A percentile compares a stretch with the other conserved stretches of the same genome.
Evolutionary conservation across 2,113 vertebrate species (phyloP).

Genomic region (Ctenodactylus gundi): DNA sequence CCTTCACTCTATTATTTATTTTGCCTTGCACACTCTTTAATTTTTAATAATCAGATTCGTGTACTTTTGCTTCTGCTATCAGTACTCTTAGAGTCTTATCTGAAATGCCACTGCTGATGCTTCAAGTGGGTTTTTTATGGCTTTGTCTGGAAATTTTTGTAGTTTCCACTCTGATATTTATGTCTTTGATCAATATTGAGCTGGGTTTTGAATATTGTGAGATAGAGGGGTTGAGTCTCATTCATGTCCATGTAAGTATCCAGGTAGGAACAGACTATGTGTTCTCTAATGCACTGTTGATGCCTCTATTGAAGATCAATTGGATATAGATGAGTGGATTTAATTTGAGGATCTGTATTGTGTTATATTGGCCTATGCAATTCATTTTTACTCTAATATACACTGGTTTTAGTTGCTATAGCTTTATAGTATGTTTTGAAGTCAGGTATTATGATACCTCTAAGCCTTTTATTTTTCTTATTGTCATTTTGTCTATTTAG

Average conservation of each 20-base stretch:
- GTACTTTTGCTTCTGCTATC: not conserved
- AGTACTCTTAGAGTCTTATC: not conserved
- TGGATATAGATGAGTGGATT: not conserved
- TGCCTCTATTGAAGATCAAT: not conserved
- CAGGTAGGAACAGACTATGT: not conserved
- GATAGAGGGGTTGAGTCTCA: not conserved
- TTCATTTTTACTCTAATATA: not conserved
- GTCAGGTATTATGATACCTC: not conserved
- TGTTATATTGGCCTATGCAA: not conserved
- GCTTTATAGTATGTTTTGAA: not conserved
- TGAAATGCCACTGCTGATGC: not conserved
- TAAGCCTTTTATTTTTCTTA: not conserved
- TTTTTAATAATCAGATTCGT: not conserved
- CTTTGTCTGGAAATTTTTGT: not conserved
- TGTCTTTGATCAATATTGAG: not conserved
- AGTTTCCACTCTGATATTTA: not conserved
- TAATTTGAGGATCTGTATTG: not conserved
- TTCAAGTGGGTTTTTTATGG: not conserved
- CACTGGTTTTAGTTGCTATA: not conserved
- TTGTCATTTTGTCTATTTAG: not conserved
- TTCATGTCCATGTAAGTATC: not conserved
- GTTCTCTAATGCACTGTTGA: not conserved
- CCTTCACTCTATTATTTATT: not conserved
- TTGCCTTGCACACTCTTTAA: not conserved
- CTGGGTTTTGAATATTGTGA: not conserved